Percentiles rank a stretch among this genome's conserved stretches.
phyloP scores from a whole-genome alignment of 2,113 vertebrate species.

The Isurus oxyrinchus region DNA sequence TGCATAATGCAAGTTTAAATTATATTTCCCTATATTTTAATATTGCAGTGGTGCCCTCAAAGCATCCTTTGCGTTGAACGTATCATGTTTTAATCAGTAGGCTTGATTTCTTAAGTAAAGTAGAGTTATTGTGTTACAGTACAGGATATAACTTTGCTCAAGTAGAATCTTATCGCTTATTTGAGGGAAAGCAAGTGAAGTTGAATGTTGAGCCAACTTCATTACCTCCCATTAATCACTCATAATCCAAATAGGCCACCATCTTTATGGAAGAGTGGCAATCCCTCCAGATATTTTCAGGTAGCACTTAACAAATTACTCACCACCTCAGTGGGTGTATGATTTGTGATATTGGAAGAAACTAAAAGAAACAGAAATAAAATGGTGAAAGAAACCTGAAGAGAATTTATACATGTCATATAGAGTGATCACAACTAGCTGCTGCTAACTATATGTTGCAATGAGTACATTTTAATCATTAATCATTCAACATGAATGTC shows the following conservation, averaged over 20 bases:
- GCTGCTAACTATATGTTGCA: background rate
- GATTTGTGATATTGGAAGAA: background rate
- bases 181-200: background rate
- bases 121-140: conserved; percentile 22
- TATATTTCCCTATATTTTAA: conserved; percentile 19
- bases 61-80: background rate
- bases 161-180: background rate
- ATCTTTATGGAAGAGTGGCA: background rate
- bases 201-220: background rate
- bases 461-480: background rate
- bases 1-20: conserved; percentile 33
- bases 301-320: background rate
- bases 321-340: background rate
- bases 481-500: background rate
- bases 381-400: background rate
- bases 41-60: background rate
- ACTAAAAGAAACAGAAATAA: background rate
- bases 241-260: background rate
- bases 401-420: background rate
- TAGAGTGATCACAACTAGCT: background rate
- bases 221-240: background rate
- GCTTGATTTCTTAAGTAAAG: conserved; percentile 25
- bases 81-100: conserved; percentile 13
- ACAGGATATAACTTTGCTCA: background rate
- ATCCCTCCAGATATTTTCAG: background rate